A percentile compares a stretch with the other conserved stretches of the same genome.
These are phyloP conservation scores for Acropternis orthonyx DNA, from an alignment of 2,797 vertebrate genomes.

Conservation along the genomic window DNA sequence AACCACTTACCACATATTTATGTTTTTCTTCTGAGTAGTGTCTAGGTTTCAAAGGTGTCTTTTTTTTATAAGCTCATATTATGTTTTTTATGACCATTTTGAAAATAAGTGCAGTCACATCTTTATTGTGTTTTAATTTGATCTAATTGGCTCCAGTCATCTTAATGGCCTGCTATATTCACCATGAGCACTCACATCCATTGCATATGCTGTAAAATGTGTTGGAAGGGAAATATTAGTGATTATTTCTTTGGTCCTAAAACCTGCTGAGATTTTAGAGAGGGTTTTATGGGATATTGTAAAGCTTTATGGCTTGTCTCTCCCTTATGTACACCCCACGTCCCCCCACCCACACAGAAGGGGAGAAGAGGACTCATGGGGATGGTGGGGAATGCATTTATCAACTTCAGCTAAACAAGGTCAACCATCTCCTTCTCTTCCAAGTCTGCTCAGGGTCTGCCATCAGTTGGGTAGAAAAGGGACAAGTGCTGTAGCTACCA, in stretches of 20 bases:
- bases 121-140: conserved; percentile 48
- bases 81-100: conserved; percentile 30
- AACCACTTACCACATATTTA: not conserved
- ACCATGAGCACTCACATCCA: not conserved
- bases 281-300: conserved; percentile 56
- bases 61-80: conserved; percentile 4
- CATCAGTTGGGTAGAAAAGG: conserved; percentile 9
- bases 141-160: not conserved
- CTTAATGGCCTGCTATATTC: not conserved
- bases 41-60: not conserved
- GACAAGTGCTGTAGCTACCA: not conserved
- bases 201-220: conserved; percentile 23
- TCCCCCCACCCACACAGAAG: not conserved
- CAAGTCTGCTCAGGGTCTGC: not conserved
- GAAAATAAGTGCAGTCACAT: conserved; percentile 8
- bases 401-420: conserved; percentile 22
- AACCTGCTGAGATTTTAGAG: conserved; percentile 33
- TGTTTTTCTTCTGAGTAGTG: conserved; percentile 1
- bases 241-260: conserved; percentile 27
- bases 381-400: conserved; percentile 24
- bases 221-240: conserved; percentile 52
- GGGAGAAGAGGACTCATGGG: not conserved
- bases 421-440: conserved; percentile 3
- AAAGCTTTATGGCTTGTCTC: conserved; percentile 56
- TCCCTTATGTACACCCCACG: not conserved